Evolutionary conservation across 2,797 vertebrate genomes (phyloP).

Genomic region (Zalophus californianus): DNA sequence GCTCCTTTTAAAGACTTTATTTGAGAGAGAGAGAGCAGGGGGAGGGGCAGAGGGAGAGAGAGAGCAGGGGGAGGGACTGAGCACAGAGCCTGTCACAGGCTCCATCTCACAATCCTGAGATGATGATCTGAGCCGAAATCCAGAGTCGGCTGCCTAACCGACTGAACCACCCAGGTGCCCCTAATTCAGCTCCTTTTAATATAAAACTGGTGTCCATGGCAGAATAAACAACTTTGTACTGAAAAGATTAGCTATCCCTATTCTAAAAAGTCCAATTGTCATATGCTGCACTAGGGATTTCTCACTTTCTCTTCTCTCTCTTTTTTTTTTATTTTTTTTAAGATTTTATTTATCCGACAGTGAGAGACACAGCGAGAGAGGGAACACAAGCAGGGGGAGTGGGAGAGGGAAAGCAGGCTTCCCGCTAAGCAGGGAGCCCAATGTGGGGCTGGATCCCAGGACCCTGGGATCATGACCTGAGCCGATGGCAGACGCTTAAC

Average conservation of each 20-base stretch:
- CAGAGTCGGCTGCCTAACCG: not conserved
- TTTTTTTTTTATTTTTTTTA: too few relatives aligned
- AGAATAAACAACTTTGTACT: slow-evolving; percentile 54
- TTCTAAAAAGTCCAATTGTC: not conserved
- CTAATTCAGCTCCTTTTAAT: slow-evolving; percentile 56
- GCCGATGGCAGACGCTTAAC: too few relatives aligned
- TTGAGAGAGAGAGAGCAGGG: not conserved
- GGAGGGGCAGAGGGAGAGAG: not conserved
- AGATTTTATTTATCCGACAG: too few relatives aligned
- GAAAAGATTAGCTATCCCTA: not conserved
- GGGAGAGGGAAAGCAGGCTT: too few relatives aligned
- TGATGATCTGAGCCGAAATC: not conserved
- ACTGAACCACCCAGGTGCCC: not conserved
- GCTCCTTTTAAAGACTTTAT: slow-evolving; percentile 2
- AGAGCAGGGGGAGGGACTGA: not conserved
- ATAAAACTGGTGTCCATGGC: not conserved
- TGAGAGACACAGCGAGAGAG: too few relatives aligned
- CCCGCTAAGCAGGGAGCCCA: too few relatives aligned
- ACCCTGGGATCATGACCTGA: too few relatives aligned
- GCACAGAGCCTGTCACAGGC: not conserved
- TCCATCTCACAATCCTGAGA: not conserved
- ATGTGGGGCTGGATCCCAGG: too few relatives aligned
- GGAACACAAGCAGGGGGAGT: too few relatives aligned
- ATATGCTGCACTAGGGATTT: not conserved
- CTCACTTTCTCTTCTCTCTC: not conserved